Base-by-base conservation (phyloP, 2,888 invertebrate genomes). In the Iphiclides podalirius region DNA sequence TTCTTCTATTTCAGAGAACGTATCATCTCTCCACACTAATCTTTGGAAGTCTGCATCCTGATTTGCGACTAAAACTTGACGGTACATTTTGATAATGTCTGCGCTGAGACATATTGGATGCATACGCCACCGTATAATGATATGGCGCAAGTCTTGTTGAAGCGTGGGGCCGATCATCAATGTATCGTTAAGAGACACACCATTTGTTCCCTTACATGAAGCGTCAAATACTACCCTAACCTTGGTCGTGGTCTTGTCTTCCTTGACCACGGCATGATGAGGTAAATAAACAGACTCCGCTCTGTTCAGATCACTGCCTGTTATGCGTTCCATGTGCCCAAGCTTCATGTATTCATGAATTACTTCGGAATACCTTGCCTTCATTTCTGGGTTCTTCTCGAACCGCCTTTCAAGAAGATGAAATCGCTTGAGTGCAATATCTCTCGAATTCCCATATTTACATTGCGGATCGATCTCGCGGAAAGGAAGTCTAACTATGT, bases 21-120 rank as follows among this genome's bases (percentile, higher is more conserved):
- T 6, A 7, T 51, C 17, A 4, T 51, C 41, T 34, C 56, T 35
- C 57, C 57, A 60, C 1, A 55, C 23, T 16, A 60, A 48, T 0
- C 58, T 42, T 12, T 58, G 58, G n/a, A 45, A 28, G 4, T 39
- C n/a, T 4, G 41, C n/a, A 4, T 58, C 38, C 36, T 39, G 6
- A 9, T 28, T 9, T 9, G 28, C n/a, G 4, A 28, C 8, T 8
- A 4, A 4, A 0, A 62, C 46, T 34, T 54, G 54, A 0, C 58
- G 45, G 34, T 65, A 70, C 65, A 71, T 70, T 53, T 69, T 63
- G 0, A 54, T 47, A 7, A 65, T 55, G 35, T 60, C 58, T 4
- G 52, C 58, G 4, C 42, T 34, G 13, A 60, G 12, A 33, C 54
- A 51, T n/a, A 59, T 48, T 4, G 40, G 41, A 40, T 54, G 39